Conservation (phyloP, 2,888 invertebrate species). For the Phengaris arion region DNA sequence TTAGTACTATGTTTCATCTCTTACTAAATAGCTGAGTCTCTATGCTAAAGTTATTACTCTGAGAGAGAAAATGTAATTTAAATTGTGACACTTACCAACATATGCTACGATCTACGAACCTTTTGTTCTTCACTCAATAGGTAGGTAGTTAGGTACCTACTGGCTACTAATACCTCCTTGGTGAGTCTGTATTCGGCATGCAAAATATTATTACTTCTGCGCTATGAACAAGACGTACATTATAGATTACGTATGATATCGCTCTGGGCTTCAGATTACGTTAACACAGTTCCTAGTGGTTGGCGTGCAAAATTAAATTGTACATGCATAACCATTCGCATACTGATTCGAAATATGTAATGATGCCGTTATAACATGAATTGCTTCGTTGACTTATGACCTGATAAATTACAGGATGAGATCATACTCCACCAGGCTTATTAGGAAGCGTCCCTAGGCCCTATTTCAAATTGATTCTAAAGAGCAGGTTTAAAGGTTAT, state of each 20-base stretch:
- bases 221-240: no score
- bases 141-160: no score
- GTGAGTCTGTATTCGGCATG: no score
- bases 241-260: neutral
- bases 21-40: no score
- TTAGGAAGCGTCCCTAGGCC: neutral
- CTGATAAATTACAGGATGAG: slow-evolving; percentile 19
- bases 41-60: no score
- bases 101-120: no score
- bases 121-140: no score
- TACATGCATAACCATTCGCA: slow-evolving; percentile 28
- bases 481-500: neutral
- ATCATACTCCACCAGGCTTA: neutral
- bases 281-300: slow-evolving; percentile 26
- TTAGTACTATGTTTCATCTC: no score
- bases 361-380: slow-evolving; percentile 27
- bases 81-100: no score
- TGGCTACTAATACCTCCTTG: no score
- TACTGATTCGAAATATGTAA: slow-evolving; percentile 28
- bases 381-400: slow-evolving; percentile 31
- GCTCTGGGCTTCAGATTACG: slow-evolving; percentile 27
- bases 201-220: no score
- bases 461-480: neutral
- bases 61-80: no score
- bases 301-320: slow-evolving; percentile 31